Evolutionary conservation across 2,113 vertebrate genomes (phyloP).

Genomic region (Barnardius zonarius): DNA sequence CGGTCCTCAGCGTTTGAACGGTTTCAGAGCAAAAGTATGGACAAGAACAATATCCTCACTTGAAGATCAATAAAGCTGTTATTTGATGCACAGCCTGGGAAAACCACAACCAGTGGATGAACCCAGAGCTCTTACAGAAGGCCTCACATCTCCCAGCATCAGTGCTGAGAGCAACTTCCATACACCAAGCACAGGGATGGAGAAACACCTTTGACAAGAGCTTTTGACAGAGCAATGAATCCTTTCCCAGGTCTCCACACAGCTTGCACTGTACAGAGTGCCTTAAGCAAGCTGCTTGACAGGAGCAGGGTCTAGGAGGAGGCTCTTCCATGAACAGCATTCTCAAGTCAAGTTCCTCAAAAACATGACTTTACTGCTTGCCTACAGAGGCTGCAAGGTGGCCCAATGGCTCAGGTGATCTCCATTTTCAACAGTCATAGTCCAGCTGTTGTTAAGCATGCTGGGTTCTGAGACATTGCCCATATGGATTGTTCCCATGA

Average conservation of each 20-base stretch:
- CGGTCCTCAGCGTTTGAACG: neutral
- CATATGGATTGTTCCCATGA: neutral
- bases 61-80: neutral
- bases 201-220: neutral
- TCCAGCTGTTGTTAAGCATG: neutral
- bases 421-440: neutral
- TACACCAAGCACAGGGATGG: neutral
- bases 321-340: neutral
- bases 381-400: neutral
- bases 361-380: accelerated
- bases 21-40: neutral
- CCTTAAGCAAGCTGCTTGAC: neutral
- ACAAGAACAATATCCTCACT: neutral
- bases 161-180: neutral
- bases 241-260: neutral
- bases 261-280: neutral
- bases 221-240: neutral
- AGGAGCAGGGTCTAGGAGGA: neutral
- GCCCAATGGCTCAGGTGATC: neutral
- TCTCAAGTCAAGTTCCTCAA: neutral
- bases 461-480: accelerated
- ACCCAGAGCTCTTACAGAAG: neutral
- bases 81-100: neutral
- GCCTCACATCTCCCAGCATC: neutral
- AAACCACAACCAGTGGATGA: neutral